Evolutionary conservation across 1,140 invertebrate genomes (phyloP), one percentile per base, ranked within the genome.

Genomic region (Caenorhabditis latens): DNA sequence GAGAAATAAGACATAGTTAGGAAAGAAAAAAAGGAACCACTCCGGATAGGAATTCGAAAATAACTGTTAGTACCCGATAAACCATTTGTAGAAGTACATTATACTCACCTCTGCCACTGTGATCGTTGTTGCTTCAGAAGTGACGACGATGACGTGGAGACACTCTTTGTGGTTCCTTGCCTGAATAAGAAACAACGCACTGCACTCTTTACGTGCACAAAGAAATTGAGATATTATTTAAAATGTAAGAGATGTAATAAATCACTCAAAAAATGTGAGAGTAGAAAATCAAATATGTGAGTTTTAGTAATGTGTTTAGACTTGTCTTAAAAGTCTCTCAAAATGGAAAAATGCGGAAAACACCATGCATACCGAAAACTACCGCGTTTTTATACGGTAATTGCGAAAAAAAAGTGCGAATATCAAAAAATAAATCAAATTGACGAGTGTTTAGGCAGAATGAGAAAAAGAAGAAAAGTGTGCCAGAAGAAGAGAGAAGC

Each of bases 41-140:
- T 50, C 71, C 19, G 21, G 42, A 79, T 46, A 79, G 43, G n/a
- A 8, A n/a, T 71, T 71, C 43, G 24, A 71, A 19, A 32, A 32
- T 9, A 40, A 40, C 19, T 63, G 61, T 63, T 63, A 63, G 57
- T 58, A 79, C 71, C 71, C 71, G 46, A 19, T 48, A 71, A 79
- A 53, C 50, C 42, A 13, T 32, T 24, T 58, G 58, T 43, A 61
- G 53, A 58, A 57, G 16, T 40, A 85, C 46, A 43, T 53, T 48
- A 63, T 24, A 82, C 83, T 84, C 67, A 90, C 90, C 90, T 90
- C 87, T 90, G 90, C 90, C 90, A 90, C 86, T 90, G 90, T 61
- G 86, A 86, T 50, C 90, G 88, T 53, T 89, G 86, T 19, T 53
- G 42, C 46, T 71, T 84, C 53, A 87, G 79, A 32, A 84, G 55